Conservation (phyloP, 1,140 invertebrate species). For the Polyergus mexicanus region DNA sequence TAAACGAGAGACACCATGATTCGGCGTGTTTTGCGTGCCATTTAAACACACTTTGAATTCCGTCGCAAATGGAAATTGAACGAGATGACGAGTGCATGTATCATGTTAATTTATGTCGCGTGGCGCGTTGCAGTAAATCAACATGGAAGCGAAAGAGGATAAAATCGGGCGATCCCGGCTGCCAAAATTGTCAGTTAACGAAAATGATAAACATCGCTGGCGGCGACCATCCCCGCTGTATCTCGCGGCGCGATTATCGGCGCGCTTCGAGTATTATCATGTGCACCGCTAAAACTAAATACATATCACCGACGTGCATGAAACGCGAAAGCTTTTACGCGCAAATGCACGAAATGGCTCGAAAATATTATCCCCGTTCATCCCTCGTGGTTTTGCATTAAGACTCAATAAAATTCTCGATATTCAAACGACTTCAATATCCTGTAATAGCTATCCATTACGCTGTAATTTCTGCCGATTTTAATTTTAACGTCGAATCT, state of each 20-base stretch:
- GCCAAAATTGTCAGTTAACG: constrained; percentile 60
- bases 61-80: constrained; percentile 47
- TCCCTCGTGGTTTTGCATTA: constrained; percentile 9
- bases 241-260: constrained; percentile 21
- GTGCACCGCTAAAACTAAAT: constrained; percentile 27
- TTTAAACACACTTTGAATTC: constrained; percentile 5
- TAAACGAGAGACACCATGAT: neutral
- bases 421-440: neutral
- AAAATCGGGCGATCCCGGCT: constrained; percentile 45
- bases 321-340: constrained; percentile 8
- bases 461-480: neutral
- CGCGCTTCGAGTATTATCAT: constrained; percentile 28
- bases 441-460: neutral
- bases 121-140: constrained; percentile 41
- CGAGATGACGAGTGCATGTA: constrained; percentile 54
- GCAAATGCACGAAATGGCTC: neutral
- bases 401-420: constrained; percentile 2
- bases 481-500: neutral
- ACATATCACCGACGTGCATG: constrained; percentile 3
- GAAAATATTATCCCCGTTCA: constrained; percentile 32
- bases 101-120: constrained; percentile 54
- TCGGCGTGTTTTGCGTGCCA: neutral
- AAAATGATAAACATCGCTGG: constrained; percentile 61
- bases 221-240: neutral
- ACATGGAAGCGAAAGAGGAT: constrained; percentile 35